A percentile compares a stretch with the other conserved stretches of the same genome.
Evolutionary conservation across 2,797 vertebrate genomes (phyloP).

Genomic region (Darevskia nairensis): DNA sequence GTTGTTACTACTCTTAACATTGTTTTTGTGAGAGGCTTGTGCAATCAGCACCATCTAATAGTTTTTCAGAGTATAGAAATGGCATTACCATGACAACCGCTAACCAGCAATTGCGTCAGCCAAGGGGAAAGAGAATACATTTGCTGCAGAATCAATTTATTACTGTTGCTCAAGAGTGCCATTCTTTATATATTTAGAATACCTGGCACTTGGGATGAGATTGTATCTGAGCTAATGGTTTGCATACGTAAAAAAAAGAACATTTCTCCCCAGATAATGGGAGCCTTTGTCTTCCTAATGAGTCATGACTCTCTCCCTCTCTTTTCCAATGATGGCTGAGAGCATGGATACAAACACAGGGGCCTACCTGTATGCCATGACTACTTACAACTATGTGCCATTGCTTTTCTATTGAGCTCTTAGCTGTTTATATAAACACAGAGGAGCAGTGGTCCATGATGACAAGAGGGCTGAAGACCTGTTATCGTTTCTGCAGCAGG

Average conservation of each 20-base stretch:
- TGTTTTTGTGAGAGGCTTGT: constrained; percentile 48
- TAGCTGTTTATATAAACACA: background rate
- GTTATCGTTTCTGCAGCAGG: too few relatives aligned
- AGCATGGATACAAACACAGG: background rate
- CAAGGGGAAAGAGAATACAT: constrained; percentile 1
- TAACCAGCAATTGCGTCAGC: constrained; percentile 9
- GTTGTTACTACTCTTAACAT: constrained; percentile 43
- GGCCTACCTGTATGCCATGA: background rate
- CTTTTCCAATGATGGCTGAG: background rate
- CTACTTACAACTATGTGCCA: background rate
- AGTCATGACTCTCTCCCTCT: background rate
- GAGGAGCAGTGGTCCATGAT: too few relatives aligned
- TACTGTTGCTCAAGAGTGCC: background rate
- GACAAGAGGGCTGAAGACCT: too few relatives aligned
- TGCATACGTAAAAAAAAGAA: background rate
- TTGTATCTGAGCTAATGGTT: constrained; percentile 13
- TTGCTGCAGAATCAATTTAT: constrained; percentile 21
- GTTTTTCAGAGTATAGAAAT: constrained; percentile 51
- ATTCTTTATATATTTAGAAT: constrained; percentile 19
- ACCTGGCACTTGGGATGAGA: constrained; percentile 13
- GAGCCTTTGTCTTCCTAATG: background rate
- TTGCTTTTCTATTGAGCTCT: background rate
- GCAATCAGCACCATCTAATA: constrained; percentile 54
- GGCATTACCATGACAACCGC: constrained; percentile 62
- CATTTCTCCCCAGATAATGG: constrained; percentile 10